Base-by-base conservation (phyloP, 1,140 invertebrate genomes). In the Penaeus japonicus region DNA sequence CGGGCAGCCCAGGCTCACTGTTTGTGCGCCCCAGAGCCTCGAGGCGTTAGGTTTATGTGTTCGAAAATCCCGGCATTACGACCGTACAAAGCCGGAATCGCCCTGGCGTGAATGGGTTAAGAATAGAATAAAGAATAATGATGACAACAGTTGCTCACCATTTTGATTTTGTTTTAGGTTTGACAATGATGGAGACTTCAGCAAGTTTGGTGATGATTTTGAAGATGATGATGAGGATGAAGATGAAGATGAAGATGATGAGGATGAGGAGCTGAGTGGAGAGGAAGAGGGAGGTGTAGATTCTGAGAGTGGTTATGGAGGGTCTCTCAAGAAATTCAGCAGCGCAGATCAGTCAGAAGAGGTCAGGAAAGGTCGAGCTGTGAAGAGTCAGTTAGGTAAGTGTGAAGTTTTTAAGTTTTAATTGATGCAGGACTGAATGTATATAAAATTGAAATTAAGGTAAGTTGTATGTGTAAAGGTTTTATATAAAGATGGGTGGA, bases 361-460 rank as follows among this genome's bases (percentile, higher is more conserved):
- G 54, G 85, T 87, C n/a, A 79, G 62, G 77, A 87, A 80, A 27
- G 77, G 85, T 62, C 85, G 70, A 35, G 85, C 85, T 27, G 85
- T 87, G n/a, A 87, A 87, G 75, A 87, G 81, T 32, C 85, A 87
- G 57, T 59, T 87, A 22, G 85, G 85, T 87, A 87, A 32, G 77
- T 22, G 17, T 15, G 39, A 30, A 39, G 18, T 62, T 27, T 4
- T 57, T 0, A 47, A 65, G 32, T 15, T 84, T 70, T 65, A 15
- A 53, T 55, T 27, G 30, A 17, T 27, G 18, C 18, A 57, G 17
- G 22, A n/a, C 27, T 35, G 32, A 4, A 3, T 39, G 39, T 5
- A 27, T 53, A 47, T 10, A 7, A 47, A 15, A 7, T 47, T 47
- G 47, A 47, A 12, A 7, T 47, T 47, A 0, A 47, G 10, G 15